phyloP scores from a whole-genome alignment of 2,888 invertebrate species.

The Nephrotoma guestfalica region DNA sequence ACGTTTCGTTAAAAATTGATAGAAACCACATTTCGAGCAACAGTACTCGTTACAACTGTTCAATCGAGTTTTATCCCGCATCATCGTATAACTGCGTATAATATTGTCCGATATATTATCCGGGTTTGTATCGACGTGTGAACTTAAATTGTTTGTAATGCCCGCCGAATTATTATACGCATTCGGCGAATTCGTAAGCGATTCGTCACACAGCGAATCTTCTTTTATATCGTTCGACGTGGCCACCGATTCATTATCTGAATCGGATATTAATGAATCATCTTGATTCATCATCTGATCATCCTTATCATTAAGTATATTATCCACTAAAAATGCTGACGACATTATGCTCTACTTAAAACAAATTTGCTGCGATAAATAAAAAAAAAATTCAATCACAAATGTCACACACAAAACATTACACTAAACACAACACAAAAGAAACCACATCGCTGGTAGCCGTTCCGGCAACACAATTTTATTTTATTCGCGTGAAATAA shows the following conservation, averaged over 20 bases:
- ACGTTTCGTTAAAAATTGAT: slow-evolving; percentile 9
- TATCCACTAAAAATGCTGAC: slow-evolving; percentile 30
- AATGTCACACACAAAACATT: background rate
- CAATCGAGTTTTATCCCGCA: slow-evolving; percentile 8
- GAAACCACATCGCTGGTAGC: background rate
- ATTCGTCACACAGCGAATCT: slow-evolving; percentile 19
- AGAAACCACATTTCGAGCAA: slow-evolving; percentile 25
- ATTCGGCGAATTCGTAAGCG: slow-evolving; percentile 12
- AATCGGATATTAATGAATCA: slow-evolving; percentile 17
- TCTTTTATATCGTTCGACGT: slow-evolving; percentile 19
- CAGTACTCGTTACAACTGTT: slow-evolving; percentile 17
- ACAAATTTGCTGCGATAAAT: background rate
- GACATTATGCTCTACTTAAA: slow-evolving; percentile 20
- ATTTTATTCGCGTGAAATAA: background rate
- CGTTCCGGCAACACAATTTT: background rate
- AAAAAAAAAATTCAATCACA: background rate
- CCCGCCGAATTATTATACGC: slow-evolving; percentile 17
- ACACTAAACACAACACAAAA: background rate
- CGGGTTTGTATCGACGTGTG: slow-evolving; percentile 8
- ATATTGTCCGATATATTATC: slow-evolving; percentile 10
- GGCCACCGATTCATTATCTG: slow-evolving; percentile 16
- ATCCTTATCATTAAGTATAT: slow-evolving; percentile 27
- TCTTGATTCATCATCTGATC: slow-evolving; percentile 14
- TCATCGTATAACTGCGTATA: slow-evolving; percentile 12
- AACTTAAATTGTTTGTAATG: slow-evolving; percentile 19